phyloP scores from a whole-genome alignment of 2,113 vertebrate genomes.

The Hippolais icterina region DNA sequence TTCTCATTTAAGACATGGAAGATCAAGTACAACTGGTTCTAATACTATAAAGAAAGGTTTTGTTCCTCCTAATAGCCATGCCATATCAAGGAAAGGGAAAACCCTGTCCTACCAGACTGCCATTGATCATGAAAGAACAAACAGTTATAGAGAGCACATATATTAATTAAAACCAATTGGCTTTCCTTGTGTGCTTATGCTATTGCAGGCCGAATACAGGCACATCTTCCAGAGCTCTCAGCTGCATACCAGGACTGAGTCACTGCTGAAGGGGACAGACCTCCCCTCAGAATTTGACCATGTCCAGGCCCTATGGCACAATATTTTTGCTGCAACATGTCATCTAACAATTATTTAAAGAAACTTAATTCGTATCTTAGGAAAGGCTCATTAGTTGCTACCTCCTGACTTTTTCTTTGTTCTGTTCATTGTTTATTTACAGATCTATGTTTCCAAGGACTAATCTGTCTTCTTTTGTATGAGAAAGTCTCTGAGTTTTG shows the following conservation, averaged over 20 bases:
- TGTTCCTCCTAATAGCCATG: not conserved
- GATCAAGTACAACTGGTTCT: not conserved
- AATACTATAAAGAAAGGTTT: not conserved
- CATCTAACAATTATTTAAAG: not conserved
- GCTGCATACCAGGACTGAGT: not conserved
- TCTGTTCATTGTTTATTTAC: not conserved
- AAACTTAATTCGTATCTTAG: not conserved
- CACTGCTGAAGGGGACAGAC: not conserved
- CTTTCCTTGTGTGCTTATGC: not conserved
- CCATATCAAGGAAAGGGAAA: not conserved
- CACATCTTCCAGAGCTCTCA: not conserved
- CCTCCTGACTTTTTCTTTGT: fast-evolving
- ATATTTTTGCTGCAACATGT: not conserved
- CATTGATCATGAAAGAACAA: not conserved
- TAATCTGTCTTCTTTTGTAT: not conserved
- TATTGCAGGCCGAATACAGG: not conserved
- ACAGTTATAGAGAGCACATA: not conserved
- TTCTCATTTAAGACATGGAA: not conserved
- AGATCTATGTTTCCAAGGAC: not conserved
- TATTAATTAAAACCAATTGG: not conserved
- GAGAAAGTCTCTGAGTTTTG: not conserved
- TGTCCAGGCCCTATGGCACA: not conserved
- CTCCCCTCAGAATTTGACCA: not conserved
- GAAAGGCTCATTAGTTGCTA: not conserved
- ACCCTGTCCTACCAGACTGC: not conserved